These are phyloP conservation scores for Urosaurus nigricauda DNA, from an alignment of 2,797 vertebrate genomes.

Conservation along the genomic window DNA sequence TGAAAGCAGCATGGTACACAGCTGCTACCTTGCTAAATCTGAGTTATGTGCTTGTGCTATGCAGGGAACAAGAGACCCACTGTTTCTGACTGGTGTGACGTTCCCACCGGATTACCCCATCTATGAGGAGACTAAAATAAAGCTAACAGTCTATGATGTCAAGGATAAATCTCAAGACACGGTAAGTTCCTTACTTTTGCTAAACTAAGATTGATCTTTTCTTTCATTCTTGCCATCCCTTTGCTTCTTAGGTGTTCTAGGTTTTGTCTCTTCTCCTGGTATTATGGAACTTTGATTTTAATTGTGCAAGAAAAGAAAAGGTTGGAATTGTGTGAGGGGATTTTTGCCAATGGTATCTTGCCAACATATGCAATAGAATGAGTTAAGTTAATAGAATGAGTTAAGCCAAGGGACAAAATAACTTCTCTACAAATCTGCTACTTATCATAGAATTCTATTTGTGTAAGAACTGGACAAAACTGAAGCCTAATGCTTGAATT, in stretches of 20 bases:
- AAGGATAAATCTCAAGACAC: slow-evolving; percentile 93
- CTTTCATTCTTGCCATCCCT: not conserved
- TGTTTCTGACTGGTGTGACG: slow-evolving; percentile 96
- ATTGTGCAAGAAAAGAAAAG: slow-evolving; percentile 36
- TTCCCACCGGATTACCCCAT: slow-evolving; percentile 92
- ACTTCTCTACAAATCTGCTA: slow-evolving; percentile 34
- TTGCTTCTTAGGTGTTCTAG: not conserved
- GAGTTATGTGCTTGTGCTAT: slow-evolving; percentile 74
- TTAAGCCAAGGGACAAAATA: slow-evolving; percentile 37
- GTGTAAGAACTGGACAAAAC: not conserved
- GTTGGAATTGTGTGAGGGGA: slow-evolving; percentile 10
- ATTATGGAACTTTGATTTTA: not conserved
- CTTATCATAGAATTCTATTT: slow-evolving; percentile 28
- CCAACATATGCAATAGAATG: slow-evolving; percentile 46
- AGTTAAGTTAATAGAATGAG: slow-evolving; percentile 37
- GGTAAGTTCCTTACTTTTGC: slow-evolving; percentile 82
- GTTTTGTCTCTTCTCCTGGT: slow-evolving; percentile 1
- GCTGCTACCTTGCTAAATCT: slow-evolving; percentile 78
- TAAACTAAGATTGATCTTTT: slow-evolving; percentile 15
- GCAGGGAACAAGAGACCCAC: slow-evolving; percentile 94
- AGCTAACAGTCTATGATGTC: slow-evolving; percentile 95
- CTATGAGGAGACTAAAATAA: slow-evolving; percentile 92
- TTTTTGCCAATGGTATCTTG: slow-evolving; percentile 29
- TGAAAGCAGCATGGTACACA: slow-evolving; percentile 61
- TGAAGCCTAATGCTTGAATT: not conserved